Evolutionary conservation across 1,140 invertebrate species (phyloP).

Genomic region (Aricia agestis): DNA sequence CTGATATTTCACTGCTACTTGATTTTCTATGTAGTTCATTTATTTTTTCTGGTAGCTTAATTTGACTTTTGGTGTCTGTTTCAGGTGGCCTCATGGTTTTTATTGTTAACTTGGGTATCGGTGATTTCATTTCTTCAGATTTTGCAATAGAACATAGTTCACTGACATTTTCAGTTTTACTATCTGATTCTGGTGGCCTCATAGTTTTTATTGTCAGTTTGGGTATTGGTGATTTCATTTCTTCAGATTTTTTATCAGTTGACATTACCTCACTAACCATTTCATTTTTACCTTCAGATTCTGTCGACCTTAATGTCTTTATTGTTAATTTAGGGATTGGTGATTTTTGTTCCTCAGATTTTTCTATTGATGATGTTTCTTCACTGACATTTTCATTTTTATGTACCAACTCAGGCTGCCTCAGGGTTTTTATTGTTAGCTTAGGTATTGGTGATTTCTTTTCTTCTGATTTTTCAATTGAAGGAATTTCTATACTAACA

Average conservation of each 20-base stretch:
- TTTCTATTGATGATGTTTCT: slow-evolving; percentile 17
- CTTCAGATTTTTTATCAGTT: slow-evolving; percentile 45
- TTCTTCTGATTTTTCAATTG: not conserved
- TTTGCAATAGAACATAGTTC: not conserved
- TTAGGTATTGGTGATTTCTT: slow-evolving; percentile 1
- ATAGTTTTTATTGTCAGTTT: slow-evolving; percentile 70
- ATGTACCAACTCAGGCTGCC: slow-evolving; percentile 5
- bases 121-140: not conserved
- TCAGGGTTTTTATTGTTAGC: not conserved
- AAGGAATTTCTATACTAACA: slow-evolving; percentile 12
- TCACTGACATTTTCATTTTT: slow-evolving; percentile 23
- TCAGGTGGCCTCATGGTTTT: not conserved
- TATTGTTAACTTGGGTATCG: not conserved
- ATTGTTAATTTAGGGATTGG: slow-evolving; percentile 68
- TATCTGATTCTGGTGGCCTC: slow-evolving; percentile 43
- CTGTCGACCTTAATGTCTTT: slow-evolving; percentile 55
- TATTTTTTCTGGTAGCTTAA: slow-evolving; percentile 61
- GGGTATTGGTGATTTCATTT: slow-evolving; percentile 56
- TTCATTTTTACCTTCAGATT: slow-evolving; percentile 35
- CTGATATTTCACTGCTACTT: slow-evolving; percentile 74
- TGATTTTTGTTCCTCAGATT: slow-evolving; percentile 25
- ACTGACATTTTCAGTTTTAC: slow-evolving; percentile 28
- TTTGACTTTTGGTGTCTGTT: slow-evolving; percentile 60
- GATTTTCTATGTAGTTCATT: slow-evolving; percentile 64
- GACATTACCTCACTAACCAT: not conserved